phyloP scores from a whole-genome alignment of 1,140 invertebrate genomes.

The Atopsyche davidsoni region DNA sequence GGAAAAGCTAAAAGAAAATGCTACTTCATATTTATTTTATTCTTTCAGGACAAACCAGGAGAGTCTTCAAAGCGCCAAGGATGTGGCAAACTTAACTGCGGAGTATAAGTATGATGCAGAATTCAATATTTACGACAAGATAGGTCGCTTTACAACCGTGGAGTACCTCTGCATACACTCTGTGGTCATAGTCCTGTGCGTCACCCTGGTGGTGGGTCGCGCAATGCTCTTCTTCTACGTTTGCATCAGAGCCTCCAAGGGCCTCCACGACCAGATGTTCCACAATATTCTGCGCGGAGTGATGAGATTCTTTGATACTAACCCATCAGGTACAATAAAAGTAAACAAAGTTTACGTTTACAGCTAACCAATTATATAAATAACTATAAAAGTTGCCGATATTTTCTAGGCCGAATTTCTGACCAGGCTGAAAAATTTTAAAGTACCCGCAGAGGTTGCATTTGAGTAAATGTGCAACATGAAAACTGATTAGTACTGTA shows the following conservation, averaged over 20 bases:
- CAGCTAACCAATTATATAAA: too few species aligned
- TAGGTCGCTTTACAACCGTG: slow-evolving; percentile 41
- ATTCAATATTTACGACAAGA: slow-evolving; percentile 40
- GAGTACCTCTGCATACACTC: slow-evolving; percentile 46
- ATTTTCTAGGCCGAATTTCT: too few species aligned
- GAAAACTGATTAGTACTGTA: too few species aligned
- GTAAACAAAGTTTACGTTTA: too few species aligned
- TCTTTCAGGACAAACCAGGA: slow-evolving; percentile 22
- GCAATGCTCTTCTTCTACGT: slow-evolving; percentile 70
- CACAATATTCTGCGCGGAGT: slow-evolving; percentile 63
- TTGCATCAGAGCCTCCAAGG: slow-evolving; percentile 73
- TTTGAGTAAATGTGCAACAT: too few species aligned
- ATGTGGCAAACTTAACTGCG: too few species aligned
- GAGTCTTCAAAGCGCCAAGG: background rate
- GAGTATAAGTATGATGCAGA: background rate
- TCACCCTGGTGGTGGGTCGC: slow-evolving; percentile 52
- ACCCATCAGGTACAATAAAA: slow-evolving; percentile 58
- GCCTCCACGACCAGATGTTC: slow-evolving; percentile 82
- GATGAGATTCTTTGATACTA: slow-evolving; percentile 82
- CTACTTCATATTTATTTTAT: too few species aligned
- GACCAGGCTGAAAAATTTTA: too few species aligned
- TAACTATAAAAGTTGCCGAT: too few species aligned
- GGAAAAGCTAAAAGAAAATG: too few species aligned
- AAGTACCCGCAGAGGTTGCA: too few species aligned
- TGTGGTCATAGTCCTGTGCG: slow-evolving; percentile 41